Evolutionary conservation across 1,140 invertebrate species (phyloP).

Genomic region (Augochlora pura): DNA sequence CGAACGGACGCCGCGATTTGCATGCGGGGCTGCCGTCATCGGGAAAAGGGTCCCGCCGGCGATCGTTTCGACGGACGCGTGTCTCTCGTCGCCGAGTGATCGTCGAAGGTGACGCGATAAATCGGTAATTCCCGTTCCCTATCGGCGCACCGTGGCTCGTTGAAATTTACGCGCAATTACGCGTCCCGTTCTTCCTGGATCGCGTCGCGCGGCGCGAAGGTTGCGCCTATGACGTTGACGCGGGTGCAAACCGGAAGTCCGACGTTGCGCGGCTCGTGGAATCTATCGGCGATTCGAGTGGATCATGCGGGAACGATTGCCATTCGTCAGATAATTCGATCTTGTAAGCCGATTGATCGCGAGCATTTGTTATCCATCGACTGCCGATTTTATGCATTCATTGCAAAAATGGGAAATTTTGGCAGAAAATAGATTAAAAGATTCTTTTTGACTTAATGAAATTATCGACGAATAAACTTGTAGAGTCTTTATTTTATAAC

Average conservation of each 20-base stretch:
- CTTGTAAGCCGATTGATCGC: background rate
- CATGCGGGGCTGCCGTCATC: background rate
- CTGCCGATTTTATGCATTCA: no score
- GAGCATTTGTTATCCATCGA: background rate
- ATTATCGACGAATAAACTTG: no score
- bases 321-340: no score
- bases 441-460: no score
- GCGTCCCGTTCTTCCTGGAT: constrained; percentile 13
- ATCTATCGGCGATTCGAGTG: background rate
- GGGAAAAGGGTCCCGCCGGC: background rate
- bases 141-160: background rate
- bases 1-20: background rate
- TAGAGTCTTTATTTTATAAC: no score
- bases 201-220: constrained; percentile 6
- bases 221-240: background rate
- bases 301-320: background rate
- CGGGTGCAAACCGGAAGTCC: background rate
- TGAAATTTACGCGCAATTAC: constrained; percentile 31
- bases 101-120: constrained; percentile 11
- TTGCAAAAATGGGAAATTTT: no score
- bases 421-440: no score
- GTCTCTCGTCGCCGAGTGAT: background rate
- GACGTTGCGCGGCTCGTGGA: no score
- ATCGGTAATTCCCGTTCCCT: constrained; percentile 8
- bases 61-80: constrained; percentile 11